phyloP scores from a whole-genome alignment of 2,888 invertebrate genomes.

The Leptinotarsa juncta region DNA sequence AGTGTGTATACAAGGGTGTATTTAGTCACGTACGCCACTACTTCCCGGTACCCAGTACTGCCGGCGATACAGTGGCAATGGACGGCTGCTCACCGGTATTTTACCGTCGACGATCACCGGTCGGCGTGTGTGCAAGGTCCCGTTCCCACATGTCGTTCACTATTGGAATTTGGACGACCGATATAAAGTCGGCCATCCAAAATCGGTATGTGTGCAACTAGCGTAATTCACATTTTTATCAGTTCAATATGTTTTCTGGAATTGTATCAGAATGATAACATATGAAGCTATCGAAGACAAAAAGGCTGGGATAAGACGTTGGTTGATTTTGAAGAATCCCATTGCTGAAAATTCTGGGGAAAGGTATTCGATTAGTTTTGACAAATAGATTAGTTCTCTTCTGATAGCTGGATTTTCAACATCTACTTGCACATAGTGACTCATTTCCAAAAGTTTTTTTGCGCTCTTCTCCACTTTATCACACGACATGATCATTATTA shows the following conservation, averaged over 20 bases:
- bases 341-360: conserved; percentile 5
- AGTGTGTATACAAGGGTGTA: too few relatives aligned
- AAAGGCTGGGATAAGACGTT: not conserved
- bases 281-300: conserved; percentile 6
- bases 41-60: too few relatives aligned
- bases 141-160: too few relatives aligned
- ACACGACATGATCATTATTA: conserved; percentile 5
- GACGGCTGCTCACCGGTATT: too few relatives aligned
- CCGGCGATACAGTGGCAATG: too few relatives aligned
- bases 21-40: too few relatives aligned
- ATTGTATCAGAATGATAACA: conserved; percentile 5
- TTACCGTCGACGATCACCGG: too few relatives aligned
- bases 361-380: not conserved
- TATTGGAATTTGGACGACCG: too few relatives aligned
- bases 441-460: not conserved
- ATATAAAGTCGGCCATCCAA: too few relatives aligned
- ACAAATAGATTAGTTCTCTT: not conserved
- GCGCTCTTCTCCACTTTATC: conserved; percentile 14
- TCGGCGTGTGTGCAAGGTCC: too few relatives aligned
- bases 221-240: too few relatives aligned
- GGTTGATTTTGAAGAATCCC: conserved; percentile 1
- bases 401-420: not conserved
- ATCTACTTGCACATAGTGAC: not conserved
- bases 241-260: not conserved
- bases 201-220: too few relatives aligned